Evolutionary conservation across 2,797 vertebrate species (phyloP).

Genomic region (Gorsachius magnificus): DNA sequence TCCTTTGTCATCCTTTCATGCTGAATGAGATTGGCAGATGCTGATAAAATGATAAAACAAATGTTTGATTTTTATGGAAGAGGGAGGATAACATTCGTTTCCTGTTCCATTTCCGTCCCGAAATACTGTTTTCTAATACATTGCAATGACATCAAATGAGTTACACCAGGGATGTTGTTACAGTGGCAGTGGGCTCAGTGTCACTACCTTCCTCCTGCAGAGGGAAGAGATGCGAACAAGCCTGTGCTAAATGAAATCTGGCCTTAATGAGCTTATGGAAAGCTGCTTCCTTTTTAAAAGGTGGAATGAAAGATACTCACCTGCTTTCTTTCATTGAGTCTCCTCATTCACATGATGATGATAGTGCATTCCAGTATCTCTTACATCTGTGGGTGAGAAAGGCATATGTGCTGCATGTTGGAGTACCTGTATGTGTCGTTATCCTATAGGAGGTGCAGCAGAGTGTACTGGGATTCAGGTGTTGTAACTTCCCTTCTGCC

Average conservation of each 20-base stretch:
- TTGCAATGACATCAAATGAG: not conserved
- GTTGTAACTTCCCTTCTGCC: not conserved
- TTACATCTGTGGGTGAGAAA: not conserved
- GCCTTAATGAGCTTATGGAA: not conserved
- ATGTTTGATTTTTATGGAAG: not conserved
- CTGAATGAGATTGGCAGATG: not conserved
- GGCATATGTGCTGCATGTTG: rapidly evolving
- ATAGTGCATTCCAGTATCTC: not conserved
- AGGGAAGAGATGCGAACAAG: not conserved
- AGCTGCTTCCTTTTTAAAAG: not conserved
- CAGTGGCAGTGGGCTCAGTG: not conserved
- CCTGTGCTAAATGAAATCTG: not conserved
- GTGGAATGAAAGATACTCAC: not conserved
- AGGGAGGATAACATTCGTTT: too few relatives aligned
- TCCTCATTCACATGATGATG: not conserved
- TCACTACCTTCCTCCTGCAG: not conserved
- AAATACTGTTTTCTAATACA: not conserved
- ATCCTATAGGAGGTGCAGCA: not conserved
- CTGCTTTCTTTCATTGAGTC: not conserved
- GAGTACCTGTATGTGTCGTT: not conserved
- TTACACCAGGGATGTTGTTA: rapidly evolving
- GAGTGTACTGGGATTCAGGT: not conserved
- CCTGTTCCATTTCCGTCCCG: not conserved
- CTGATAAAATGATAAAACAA: not conserved
- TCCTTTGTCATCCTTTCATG: not conserved